These are phyloP conservation scores for Chaetoderma sp. DNA, from an alignment of 2,888 invertebrate genomes.

Conservation along the genomic window DNA sequence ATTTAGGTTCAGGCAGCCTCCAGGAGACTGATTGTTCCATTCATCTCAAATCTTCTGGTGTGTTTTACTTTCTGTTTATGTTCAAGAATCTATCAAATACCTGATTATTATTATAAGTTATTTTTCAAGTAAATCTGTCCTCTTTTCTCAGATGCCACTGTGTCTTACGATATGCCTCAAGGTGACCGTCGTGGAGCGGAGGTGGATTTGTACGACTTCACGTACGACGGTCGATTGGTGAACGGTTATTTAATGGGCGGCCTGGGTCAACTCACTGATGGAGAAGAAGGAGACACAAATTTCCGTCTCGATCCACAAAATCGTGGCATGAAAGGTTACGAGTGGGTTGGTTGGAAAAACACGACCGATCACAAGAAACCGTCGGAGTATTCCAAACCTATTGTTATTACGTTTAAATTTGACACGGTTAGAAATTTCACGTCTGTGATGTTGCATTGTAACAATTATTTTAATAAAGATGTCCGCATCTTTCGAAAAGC, in stretches of 20 bases:
- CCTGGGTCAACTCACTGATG: slow-evolving; percentile 86
- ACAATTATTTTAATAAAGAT: slow-evolving; percentile 87
- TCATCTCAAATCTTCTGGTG: not conserved
- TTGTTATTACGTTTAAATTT: slow-evolving; percentile 82
- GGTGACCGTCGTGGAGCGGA: slow-evolving; percentile 85
- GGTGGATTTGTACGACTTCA: slow-evolving; percentile 85
- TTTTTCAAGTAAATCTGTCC: too few species aligned
- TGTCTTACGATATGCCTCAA: slow-evolving; percentile 89
- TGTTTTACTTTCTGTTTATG: too few species aligned
- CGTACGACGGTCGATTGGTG: slow-evolving; percentile 83
- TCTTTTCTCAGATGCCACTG: slow-evolving; percentile 86
- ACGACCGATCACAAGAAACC: slow-evolving; percentile 76
- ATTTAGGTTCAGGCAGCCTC: too few species aligned
- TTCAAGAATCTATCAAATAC: too few species aligned
- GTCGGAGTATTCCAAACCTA: slow-evolving; percentile 71
- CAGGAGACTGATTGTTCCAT: too few species aligned
- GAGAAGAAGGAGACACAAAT: slow-evolving; percentile 82
- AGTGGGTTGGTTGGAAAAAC: slow-evolving; percentile 90
- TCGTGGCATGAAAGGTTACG: slow-evolving; percentile 77
- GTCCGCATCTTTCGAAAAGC: slow-evolving; percentile 88
- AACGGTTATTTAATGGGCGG: slow-evolving; percentile 77
- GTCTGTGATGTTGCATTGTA: slow-evolving; percentile 83
- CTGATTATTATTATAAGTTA: too few species aligned
- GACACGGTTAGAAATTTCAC: slow-evolving; percentile 89
- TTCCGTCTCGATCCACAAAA: slow-evolving; percentile 78